Evolutionary conservation across 2,888 invertebrate species (phyloP), one percentile per base, ranked within the genome.

Genomic region (Tachina fera): DNA sequence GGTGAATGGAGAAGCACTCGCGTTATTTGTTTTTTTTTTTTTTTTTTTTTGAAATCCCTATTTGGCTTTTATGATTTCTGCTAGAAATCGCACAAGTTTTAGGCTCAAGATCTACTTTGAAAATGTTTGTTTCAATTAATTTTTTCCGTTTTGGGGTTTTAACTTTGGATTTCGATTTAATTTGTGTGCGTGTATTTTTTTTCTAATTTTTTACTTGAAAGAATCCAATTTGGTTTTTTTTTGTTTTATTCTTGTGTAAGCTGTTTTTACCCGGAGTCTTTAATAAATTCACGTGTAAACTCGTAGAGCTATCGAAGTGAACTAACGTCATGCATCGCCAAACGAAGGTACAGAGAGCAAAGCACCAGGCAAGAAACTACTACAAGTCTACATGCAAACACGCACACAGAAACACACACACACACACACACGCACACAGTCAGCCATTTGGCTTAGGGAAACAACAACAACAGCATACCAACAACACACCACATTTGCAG

Each of bases 281-380:
- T 89, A 90, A 91, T 89, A 89, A 91, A 88, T 89, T 91, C 92
- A 92, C 92, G 92, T 93, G 92, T 89, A 92, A 91, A 92, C 93
- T 92, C 92, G 90, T 90, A 90, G 92, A 93, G 93, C 92, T 92
- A 93, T 93, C 93, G 92, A 92, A 92, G 91, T 93, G 91, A 93
- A 93, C 93, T 93, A 93, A 93, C 92, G 92, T 91, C 91, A 92
- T 92, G 91, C 92, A 91, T 90, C 90, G 89, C 86, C 89, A 89
- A 88, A 90, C 91, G 90, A 89, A 88, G 90, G 90, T 89, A 90
- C 91, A 88, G 91, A 91, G 91, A 91, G 91, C 90, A 88, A 31
- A 87, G 86, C 87, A 87, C 86, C 87, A 87, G 87, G 87, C 83
- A 80, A 83, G 75, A 86, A 85, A 87, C 85, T 70, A 83, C 71